phyloP scores from a whole-genome alignment of 2,797 vertebrate genomes.

The Hypotaenidia philippensis region DNA sequence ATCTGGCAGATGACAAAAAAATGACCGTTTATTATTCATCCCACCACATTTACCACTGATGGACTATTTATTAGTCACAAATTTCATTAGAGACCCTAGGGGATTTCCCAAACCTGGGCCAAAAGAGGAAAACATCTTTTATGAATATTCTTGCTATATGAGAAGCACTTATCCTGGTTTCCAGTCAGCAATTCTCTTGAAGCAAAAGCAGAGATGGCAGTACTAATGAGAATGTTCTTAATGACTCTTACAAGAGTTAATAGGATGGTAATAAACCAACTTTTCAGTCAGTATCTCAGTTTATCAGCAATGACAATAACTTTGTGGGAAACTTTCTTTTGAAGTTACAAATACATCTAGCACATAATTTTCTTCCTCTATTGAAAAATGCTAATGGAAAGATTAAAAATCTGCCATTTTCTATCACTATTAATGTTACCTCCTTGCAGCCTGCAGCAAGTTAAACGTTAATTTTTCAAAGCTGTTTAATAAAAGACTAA shows the following conservation, averaged over 20 bases:
- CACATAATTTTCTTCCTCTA: background rate
- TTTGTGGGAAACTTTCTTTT: background rate
- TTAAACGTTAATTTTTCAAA: slow-evolving; percentile 24
- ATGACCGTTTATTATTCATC: slow-evolving; percentile 14
- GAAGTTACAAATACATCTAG: background rate
- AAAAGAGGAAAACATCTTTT: background rate
- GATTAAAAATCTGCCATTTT: background rate
- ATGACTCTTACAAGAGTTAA: background rate
- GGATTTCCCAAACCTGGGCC: background rate
- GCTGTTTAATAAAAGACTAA: background rate
- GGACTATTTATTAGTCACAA: background rate
- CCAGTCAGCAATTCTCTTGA: background rate
- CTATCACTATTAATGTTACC: background rate
- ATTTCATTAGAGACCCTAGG: background rate
- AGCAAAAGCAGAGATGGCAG: background rate
- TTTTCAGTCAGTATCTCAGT: background rate
- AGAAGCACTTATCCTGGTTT: background rate
- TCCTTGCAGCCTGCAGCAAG: background rate
- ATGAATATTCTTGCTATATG: background rate
- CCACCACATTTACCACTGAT: background rate
- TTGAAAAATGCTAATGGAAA: background rate
- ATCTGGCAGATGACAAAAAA: slow-evolving; percentile 28
- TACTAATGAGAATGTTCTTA: background rate
- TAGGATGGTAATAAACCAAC: background rate
- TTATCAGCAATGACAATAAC: background rate